A percentile compares a stretch with the other conserved stretches of the same genome.
These are phyloP conservation scores for Peromyscus nudipes DNA, from an alignment of 2,797 vertebrate genomes.

Conservation along the genomic window DNA sequence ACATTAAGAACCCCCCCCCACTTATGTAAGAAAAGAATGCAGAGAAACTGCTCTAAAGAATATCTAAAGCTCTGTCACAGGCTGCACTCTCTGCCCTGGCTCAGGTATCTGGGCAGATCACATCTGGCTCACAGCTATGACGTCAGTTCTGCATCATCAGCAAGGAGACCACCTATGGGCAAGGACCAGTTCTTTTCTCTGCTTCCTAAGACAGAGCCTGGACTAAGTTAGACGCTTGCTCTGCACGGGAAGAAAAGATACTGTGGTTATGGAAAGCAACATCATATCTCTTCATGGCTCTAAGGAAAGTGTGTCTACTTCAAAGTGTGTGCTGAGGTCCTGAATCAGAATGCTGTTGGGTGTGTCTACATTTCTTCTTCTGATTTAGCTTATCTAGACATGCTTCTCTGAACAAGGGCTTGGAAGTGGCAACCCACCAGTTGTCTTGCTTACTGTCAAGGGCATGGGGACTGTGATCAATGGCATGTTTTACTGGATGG, in stretches of 20 bases:
- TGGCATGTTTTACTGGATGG: neutral
- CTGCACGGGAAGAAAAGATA: neutral
- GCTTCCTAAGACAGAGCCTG: neutral
- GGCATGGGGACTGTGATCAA: neutral
- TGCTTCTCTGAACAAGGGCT: neutral
- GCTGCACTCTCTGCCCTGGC: neutral
- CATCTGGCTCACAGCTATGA: neutral
- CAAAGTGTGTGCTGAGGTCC: neutral
- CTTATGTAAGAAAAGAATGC: neutral
- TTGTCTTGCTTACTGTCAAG: neutral
- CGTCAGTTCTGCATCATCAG: neutral
- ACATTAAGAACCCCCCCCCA: neutral
- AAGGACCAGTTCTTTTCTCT: neutral
- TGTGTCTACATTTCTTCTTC: neutral
- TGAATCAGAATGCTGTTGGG: too few species aligned
- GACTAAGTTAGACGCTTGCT: neutral
- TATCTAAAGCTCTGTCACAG: fast-evolving
- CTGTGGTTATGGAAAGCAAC: neutral
- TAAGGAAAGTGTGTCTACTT: neutral
- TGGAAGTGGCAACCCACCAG: neutral
- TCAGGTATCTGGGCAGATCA: neutral
- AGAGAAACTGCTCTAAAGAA: neutral
- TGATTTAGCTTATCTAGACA: neutral
- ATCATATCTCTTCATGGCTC: neutral
- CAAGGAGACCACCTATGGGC: neutral